phyloP scores from a whole-genome alignment of 1,140 invertebrate genomes.

The Batillaria attramentaria region DNA sequence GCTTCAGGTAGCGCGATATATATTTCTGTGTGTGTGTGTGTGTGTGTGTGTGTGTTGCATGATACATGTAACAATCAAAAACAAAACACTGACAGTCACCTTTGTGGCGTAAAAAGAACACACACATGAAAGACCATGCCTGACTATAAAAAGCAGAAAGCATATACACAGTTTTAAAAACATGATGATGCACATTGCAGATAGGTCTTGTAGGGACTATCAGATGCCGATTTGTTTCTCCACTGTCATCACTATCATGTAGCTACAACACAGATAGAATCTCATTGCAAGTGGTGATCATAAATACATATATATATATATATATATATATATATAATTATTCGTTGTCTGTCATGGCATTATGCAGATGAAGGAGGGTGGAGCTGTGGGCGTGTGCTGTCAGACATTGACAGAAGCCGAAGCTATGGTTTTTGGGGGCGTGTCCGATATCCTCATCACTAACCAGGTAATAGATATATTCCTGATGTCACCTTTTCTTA shows the following conservation, averaged over 20 bases:
- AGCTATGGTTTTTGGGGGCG: conserved; percentile 46
- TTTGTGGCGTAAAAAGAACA: no score
- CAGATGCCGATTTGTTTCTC: neutral
- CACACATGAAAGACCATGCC: no score
- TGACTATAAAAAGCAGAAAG: no score
- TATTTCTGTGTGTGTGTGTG: no score
- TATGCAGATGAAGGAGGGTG: conserved; percentile 5
- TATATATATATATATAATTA: neutral
- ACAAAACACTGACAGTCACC: neutral
- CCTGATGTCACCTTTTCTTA: neutral
- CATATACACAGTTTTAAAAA: neutral
- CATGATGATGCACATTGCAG: neutral
- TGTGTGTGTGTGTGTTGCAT: no score
- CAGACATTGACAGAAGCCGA: conserved; percentile 49
- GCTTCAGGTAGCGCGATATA: conserved; percentile 36
- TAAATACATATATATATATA: no score
- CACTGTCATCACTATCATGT: neutral
- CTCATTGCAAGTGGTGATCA: no score
- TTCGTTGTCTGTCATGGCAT: neutral
- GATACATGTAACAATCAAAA: neutral
- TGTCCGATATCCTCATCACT: conserved; percentile 39
- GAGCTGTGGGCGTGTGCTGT: conserved; percentile 46
- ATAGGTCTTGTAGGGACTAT: neutral
- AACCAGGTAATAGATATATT: conserved; percentile 38
- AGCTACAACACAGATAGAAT: neutral